Evolutionary conservation across 2,888 invertebrate species (phyloP).

Genomic region (Spodoptera picta): DNA sequence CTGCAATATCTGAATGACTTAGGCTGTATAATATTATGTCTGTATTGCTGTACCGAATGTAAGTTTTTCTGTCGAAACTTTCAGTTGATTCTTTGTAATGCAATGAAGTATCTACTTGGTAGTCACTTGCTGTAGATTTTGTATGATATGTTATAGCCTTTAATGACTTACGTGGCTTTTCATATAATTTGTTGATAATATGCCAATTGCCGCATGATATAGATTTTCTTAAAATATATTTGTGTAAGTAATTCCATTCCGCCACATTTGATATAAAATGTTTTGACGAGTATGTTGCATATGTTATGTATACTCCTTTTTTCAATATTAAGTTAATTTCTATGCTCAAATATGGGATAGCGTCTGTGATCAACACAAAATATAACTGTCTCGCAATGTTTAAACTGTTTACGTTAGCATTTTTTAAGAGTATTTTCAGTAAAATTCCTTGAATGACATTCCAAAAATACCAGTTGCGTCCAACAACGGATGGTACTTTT

Average conservation of each 20-base stretch:
- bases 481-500: slow-evolving; percentile 35
- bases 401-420: slow-evolving; percentile 53
- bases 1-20: slow-evolving; percentile 21
- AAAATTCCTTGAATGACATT: slow-evolving; percentile 61
- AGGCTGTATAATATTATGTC: slow-evolving; percentile 12
- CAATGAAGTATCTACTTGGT: neutral
- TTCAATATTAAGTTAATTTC: slow-evolving; percentile 54
- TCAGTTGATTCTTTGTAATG: neutral
- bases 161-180: neutral
- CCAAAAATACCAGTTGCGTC: slow-evolving; percentile 60
- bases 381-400: slow-evolving; percentile 60
- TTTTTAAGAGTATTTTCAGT: slow-evolving; percentile 55
- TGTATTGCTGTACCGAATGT: neutral
- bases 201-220: slow-evolving; percentile 12
- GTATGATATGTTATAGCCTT: slow-evolving; percentile 6
- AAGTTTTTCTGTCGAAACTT: neutral
- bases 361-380: slow-evolving; percentile 60
- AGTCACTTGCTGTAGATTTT: neutral
- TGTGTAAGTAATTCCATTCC: slow-evolving; percentile 49
- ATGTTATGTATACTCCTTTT: slow-evolving; percentile 42
- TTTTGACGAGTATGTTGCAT: slow-evolving; percentile 18
- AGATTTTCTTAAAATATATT: slow-evolving; percentile 34
- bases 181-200: slow-evolving; percentile 2
- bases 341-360: slow-evolving; percentile 44
- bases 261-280: slow-evolving; percentile 37